Percentiles rank a stretch among this genome's conserved stretches.
Evolutionary conservation across 2,888 invertebrate genomes (phyloP).

Genomic region (Antitype chi): DNA sequence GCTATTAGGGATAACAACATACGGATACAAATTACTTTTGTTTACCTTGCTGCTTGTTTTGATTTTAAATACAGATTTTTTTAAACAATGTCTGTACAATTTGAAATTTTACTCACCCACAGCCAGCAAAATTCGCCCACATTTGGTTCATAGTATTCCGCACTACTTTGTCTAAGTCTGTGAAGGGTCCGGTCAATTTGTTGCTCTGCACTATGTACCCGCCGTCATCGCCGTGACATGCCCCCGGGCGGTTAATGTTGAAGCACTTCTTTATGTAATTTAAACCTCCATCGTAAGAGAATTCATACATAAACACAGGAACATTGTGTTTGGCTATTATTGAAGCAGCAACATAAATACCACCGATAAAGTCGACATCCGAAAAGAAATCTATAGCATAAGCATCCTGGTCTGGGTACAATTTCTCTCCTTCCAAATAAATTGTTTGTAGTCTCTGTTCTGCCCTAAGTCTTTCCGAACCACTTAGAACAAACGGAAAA

Average conservation of each 20-base stretch:
- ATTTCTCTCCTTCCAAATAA: conserved; percentile 84
- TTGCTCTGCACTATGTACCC: conserved; percentile 89
- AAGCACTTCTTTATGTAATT: conserved; percentile 87
- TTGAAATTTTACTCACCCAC: conserved; percentile 78
- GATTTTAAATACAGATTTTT: not conserved
- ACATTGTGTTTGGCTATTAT: conserved; percentile 80
- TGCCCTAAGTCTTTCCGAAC: conserved; percentile 71
- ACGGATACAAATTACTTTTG: not conserved
- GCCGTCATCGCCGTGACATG: conserved; percentile 91
- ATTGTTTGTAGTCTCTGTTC: conserved; percentile 78
- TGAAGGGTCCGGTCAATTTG: conserved; percentile 70
- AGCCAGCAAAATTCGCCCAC: conserved; percentile 92
- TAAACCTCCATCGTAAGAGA: conserved; percentile 89
- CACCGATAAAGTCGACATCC: conserved; percentile 87
- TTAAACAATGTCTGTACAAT: not conserved
- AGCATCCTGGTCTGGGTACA: conserved; percentile 79
- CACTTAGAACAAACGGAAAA: conserved; percentile 78
- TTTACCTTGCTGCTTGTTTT: not conserved
- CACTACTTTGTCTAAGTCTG: conserved; percentile 79
- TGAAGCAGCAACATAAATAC: conserved; percentile 78
- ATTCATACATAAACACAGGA: conserved; percentile 90
- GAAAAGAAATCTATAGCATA: conserved; percentile 86
- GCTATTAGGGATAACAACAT: not conserved
- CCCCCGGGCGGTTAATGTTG: conserved; percentile 86
- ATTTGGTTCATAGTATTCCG: conserved; percentile 86